Evolutionary conservation across 2,888 invertebrate genomes (phyloP), one percentile per base, ranked within the genome.

Genomic region (Xanthorhoe spadicearia): DNA sequence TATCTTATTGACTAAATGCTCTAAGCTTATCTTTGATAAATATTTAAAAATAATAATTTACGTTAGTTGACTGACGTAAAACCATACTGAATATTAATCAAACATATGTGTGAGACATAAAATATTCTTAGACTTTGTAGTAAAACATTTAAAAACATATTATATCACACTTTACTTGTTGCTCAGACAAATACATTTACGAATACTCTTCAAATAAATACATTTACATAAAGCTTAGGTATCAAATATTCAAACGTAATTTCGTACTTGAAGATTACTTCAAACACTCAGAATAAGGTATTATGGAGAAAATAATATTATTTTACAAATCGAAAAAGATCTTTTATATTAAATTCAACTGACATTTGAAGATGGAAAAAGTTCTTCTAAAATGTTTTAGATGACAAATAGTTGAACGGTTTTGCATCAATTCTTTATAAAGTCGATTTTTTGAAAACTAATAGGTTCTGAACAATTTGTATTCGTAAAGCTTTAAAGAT

Each of bases 171-270:
- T 23, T 9, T 1, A 50, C 51, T 51, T 51, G 19, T 51, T 51
- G 51, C 38, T 35, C 38, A 52, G n/a, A 52, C 51, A 38, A 19
- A 51, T 59, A 59, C 19, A 51, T 59, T 59, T 52, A 28, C 10
- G 43, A 51, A 49, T 43, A 59, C 8, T 15, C 35, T 17, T 52
- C n/a, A 15, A 28, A 46, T 43, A 17, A 51, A 50, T 49, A 46
- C 28, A 32, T 46, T 23, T 43, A 18, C 54, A 64, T 38, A 53
- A 38, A 50, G 51, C 35, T 52, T 15, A 50, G 38, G 48, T 50
- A 64, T 64, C 49, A 59, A 64, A 64, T 64, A 64, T 64, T 64
- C 55, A 59, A 38, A n/a, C 43, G 64, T 54, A 64, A 54, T 56
- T 59, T 59, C 13, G 32, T 53, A 53, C 35, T 19, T 54, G 38